Percentiles rank a stretch among this genome's conserved stretches.
Conservation (phyloP, 2,888 invertebrate genomes). For the Harmothoe impar region DNA sequence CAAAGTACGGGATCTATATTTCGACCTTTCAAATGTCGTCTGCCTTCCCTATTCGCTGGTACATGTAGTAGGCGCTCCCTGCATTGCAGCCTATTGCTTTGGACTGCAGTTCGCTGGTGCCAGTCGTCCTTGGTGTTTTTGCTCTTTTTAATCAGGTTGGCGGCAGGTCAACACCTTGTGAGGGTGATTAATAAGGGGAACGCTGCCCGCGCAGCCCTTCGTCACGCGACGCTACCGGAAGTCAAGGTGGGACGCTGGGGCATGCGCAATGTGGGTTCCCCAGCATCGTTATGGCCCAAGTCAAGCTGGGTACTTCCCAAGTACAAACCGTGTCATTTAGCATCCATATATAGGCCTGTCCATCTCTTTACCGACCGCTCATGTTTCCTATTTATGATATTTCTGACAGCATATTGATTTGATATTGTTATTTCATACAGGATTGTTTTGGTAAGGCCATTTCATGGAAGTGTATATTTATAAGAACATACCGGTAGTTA, state of each 20-base stretch:
- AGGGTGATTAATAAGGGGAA: constrained; percentile 5
- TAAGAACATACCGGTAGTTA: no score
- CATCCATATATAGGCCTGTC: not conserved
- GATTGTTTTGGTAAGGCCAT: no score
- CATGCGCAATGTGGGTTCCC: not conserved
- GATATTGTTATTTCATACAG: no score
- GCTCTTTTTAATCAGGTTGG: constrained; percentile 40
- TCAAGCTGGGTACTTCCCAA: not conserved
- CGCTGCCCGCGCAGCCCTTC: not conserved
- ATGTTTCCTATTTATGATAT: no score
- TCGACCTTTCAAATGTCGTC: no score
- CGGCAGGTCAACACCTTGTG: constrained; percentile 39
- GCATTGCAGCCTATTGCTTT: no score
- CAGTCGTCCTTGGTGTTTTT: not conserved
- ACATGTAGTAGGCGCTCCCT: no score
- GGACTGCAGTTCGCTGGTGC: not conserved
- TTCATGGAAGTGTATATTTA: no score
- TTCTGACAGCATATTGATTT: no score
- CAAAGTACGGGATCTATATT: no score
- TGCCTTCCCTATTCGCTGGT: no score
- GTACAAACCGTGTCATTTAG: not conserved
- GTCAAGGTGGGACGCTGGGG: not conserved
- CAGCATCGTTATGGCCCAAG: not conserved
- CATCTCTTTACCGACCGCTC: no score
- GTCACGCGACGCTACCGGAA: constrained; percentile 43